These are phyloP conservation scores for Heteromormyrus szaboi DNA, from an alignment of 2,797 vertebrate species.

Conservation along the genomic window DNA sequence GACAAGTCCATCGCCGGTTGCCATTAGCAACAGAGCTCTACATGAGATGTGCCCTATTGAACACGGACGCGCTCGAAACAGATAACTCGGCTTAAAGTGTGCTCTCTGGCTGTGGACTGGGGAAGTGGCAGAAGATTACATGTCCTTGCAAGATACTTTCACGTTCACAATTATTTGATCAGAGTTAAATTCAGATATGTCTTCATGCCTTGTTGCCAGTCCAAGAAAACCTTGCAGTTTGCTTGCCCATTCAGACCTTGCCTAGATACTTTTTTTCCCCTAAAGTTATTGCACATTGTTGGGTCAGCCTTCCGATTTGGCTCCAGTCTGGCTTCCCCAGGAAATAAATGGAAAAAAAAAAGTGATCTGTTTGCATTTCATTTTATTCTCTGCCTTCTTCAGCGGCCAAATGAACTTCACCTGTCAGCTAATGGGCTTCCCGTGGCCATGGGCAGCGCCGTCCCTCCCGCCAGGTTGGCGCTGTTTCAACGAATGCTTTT, in stretches of 20 bases:
- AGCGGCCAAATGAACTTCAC: neutral
- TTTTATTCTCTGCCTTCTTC: neutral
- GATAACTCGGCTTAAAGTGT: neutral
- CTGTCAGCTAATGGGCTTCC: slow-evolving; percentile 6
- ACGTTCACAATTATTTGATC: neutral
- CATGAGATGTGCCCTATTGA: slow-evolving; percentile 2
- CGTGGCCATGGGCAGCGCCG: neutral
- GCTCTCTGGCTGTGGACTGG: neutral
- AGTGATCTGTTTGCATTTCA: neutral
- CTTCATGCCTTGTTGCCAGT: neutral
- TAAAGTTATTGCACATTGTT: slow-evolving; percentile 2
- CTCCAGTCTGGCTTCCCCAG: neutral
- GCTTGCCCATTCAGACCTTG: neutral
- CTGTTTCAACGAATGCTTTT: slow-evolving; percentile 16
- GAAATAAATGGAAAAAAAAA: neutral
- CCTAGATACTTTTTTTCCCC: neutral
- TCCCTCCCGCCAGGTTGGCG: no score
- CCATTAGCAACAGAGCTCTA: slow-evolving; percentile 26
- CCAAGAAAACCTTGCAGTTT: neutral
- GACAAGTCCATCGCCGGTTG: slow-evolving; percentile 24
- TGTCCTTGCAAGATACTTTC: neutral
- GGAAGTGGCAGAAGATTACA: slow-evolving; percentile 1
- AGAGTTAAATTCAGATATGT: neutral
- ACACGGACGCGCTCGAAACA: neutral
- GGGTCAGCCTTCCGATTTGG: slow-evolving; percentile 5